Evolutionary conservation across 2,797 vertebrate genomes (phyloP), one percentile per base, ranked within the genome.

Genomic region (Lemur catta): DNA sequence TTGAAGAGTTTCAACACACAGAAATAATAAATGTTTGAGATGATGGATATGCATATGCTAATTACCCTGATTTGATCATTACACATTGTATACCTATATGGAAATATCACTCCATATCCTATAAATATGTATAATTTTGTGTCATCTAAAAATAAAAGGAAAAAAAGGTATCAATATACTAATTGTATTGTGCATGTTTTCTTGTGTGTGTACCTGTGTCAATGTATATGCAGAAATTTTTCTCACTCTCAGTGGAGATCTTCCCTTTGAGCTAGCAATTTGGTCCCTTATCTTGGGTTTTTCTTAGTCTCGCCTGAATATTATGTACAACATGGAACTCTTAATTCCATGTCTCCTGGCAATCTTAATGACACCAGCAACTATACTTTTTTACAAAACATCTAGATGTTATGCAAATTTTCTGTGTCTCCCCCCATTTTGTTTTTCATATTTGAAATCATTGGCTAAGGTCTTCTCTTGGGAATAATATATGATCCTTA

Each of bases 1-100:
- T 78, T 92, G 75, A 93, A 76, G 84, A 82, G 50, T 97, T 96
- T 95, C 95, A 52, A 76, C 20, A 35, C 6, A 35, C 48, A 78
- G 33, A 52, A 78, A 52, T 24, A 24, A 78, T 52, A 24, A 78
- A 52, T 52, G 12, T 35, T 78, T 3, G 13, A 52, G 22, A 33
- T 35, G 75, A 26, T 14, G 22, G 33, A n/a, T 78, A 78, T 35
- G 33, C 75, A n/a, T 52, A 52, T 24, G 48, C 75, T 78, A 52
- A 35, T 78, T 50, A 9, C 20, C 48, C 20, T 35, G 46, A 52
- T 78, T 52, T 52, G 75, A 78, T 78, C 20, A 52, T 35, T 24
- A 52, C 7, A 33, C 33, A 78, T 24, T 78, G 48, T 24, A 78
- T 78, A 24, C 75, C 52, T 35, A 13, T 52, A 13, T 78, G 2